Base-by-base conservation (phyloP, 2,797 vertebrate species). In the Arremon brunneinucha region DNA sequence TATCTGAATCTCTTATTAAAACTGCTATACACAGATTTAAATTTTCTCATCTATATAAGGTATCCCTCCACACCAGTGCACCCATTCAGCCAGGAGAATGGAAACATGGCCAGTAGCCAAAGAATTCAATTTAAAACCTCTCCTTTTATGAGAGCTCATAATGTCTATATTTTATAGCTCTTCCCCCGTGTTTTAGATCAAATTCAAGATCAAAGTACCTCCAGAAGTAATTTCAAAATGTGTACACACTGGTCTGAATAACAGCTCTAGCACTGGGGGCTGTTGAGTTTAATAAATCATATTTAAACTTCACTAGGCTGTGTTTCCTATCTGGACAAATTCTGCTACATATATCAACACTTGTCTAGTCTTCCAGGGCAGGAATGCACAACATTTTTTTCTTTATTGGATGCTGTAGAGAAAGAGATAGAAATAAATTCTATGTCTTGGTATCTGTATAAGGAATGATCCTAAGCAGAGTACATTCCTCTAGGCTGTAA, bases 1-100 rank as follows among this genome's bases (percentile, higher is more conserved):
- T 39, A 6, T 14, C 18, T 44, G 35, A 86, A 76, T 37, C 53
- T 62, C 74, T 52, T 62, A 30, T 4, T 70, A 70, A 46, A 47
- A 63, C 44, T 60, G 30, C 65, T 59, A 86, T 7, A 90, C 0
- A 1, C 41, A 72, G 70, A 91, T 86, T 65, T 88, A 78, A 52
- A 86, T 93, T 60, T 88, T 93, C 77, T 91, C 85, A 74, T 92
- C 95, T 96, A 95, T 93, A 94, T 91, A 96, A 94, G 89, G 96
- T 67, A 89, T 84, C 83, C 80, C 74, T 91, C 93, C 43, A 94
- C 70, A 72, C 30, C 53, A 91, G 77, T 30, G 67, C 63, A 64
- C 52, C 88, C 64, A 41, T 64, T 91, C 70, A 71, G 59, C 44
- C 18, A 11, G 52, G 53, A 94, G 80, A 95, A 94, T 30, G 70